phyloP scores from a whole-genome alignment of 2,888 invertebrate genomes.

The Poecilobothrus nobilitatus region DNA sequence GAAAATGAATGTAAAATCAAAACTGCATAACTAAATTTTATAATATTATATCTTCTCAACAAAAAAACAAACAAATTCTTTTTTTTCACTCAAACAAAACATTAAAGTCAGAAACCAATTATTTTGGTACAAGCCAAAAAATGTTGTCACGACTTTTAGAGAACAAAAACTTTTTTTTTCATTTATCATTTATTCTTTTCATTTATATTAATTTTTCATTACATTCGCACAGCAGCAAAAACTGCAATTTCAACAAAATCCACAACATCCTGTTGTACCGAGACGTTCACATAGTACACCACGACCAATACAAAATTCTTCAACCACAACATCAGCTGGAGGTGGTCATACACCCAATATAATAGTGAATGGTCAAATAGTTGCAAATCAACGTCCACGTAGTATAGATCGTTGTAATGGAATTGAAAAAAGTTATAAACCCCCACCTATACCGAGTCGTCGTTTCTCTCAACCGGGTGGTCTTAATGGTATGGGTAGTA shows the following conservation, averaged over 20 bases:
- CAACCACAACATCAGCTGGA: constrained; percentile 20
- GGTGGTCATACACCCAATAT: constrained; percentile 16
- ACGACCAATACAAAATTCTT: constrained; percentile 27
- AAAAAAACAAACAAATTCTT: no score
- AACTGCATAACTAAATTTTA: no score
- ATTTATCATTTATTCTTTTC: background rate
- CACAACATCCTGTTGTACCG: constrained; percentile 34
- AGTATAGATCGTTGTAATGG: constrained; percentile 41
- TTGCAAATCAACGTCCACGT: constrained; percentile 34
- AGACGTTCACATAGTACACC: constrained; percentile 43
- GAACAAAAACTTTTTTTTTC: background rate
- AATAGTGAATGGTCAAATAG: constrained; percentile 21
- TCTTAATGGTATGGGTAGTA: constrained; percentile 10
- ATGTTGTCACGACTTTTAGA: background rate
- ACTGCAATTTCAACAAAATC: constrained; percentile 11
- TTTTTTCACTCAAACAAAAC: background rate
- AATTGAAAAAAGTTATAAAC: constrained; percentile 30
- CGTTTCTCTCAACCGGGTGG: constrained; percentile 27
- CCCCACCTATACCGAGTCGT: constrained; percentile 39
- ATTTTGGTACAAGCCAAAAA: background rate
- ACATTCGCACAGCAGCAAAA: constrained; percentile 13
- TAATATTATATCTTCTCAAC: no score
- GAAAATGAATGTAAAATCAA: no score
- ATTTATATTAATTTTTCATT: background rate
- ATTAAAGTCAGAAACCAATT: background rate